phyloP scores from a whole-genome alignment of 2,797 vertebrate species.

The Alca torda region DNA sequence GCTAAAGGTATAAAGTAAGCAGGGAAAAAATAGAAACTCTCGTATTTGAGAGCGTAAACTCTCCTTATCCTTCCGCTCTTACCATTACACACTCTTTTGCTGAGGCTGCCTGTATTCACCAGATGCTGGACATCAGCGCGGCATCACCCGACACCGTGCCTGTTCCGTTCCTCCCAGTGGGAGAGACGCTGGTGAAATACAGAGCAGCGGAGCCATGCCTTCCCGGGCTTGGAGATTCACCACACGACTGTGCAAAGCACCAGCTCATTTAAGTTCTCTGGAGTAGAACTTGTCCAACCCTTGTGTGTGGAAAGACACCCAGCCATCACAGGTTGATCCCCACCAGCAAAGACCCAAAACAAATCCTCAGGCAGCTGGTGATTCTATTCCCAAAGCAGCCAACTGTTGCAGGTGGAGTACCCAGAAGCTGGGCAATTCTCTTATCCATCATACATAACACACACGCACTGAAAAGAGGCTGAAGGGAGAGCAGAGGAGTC shows the following conservation, averaged over 20 bases:
- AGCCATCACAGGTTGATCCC: not conserved
- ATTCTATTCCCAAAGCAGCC: not conserved
- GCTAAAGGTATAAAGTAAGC: not conserved
- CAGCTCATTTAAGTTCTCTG: not conserved
- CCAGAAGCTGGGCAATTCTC: not conserved
- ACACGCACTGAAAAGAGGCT: not conserved
- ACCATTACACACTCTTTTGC: not conserved
- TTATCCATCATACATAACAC: not conserved
- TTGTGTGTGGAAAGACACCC: not conserved
- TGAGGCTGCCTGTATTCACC: not conserved
- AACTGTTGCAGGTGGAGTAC: not conserved
- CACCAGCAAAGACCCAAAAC: not conserved
- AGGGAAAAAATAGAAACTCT: not conserved
- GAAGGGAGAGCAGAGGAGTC: not conserved
- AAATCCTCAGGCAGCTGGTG: not conserved
- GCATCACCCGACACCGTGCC: rapidly evolving
- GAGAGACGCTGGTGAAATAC: not conserved
- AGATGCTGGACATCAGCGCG: not conserved
- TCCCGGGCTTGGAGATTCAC: not conserved
- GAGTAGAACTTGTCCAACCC: not conserved
- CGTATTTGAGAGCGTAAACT: not conserved
- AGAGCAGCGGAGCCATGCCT: not conserved
- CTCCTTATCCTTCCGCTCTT: not conserved
- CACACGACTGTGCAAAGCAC: not conserved
- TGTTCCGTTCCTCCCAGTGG: not conserved